Conservation (phyloP, 2,888 invertebrate species). For the Blastobasis adustella region DNA sequence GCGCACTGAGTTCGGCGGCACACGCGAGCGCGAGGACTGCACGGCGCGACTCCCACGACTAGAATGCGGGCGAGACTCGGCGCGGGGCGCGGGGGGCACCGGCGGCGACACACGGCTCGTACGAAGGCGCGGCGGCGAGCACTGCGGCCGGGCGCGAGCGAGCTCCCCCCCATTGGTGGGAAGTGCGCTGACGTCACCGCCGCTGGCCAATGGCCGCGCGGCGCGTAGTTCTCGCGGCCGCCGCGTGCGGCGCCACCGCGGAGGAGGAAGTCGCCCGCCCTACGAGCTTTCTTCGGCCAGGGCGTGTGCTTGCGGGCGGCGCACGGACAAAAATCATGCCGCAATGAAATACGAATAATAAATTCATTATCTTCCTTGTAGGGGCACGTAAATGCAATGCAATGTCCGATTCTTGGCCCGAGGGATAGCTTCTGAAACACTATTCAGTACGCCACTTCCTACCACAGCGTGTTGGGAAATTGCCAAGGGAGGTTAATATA, state of each 20-base stretch:
- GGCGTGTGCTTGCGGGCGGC: constrained; percentile 66
- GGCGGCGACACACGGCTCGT: constrained; percentile 63
- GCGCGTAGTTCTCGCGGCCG: constrained; percentile 31
- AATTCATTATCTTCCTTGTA: constrained; percentile 17
- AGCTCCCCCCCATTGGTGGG: constrained; percentile 58
- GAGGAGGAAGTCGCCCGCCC: constrained; percentile 68
- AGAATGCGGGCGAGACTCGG: constrained; percentile 67
- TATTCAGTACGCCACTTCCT: constrained; percentile 6
- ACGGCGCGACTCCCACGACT: constrained; percentile 73
- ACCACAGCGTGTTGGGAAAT: constrained; percentile 24
- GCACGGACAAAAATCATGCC: constrained; percentile 33
- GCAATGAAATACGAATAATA: constrained; percentile 29
- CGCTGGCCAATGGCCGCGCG: constrained; percentile 43
- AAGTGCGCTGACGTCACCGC: constrained; percentile 56
- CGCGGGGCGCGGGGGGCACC: constrained; percentile 56
- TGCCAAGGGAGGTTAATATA: constrained; percentile 41
- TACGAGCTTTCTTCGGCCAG: constrained; percentile 67
- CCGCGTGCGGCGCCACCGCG: constrained; percentile 50
- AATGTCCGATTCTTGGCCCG: constrained; percentile 12
- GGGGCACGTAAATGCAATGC: constrained; percentile 10
- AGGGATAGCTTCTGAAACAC: constrained; percentile 6
- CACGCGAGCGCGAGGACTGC: constrained; percentile 74
- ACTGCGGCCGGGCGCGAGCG: constrained; percentile 66
- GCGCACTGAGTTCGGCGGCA: constrained; percentile 69
- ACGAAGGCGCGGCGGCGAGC: constrained; percentile 68